Evolutionary conservation across 2,113 vertebrate genomes (phyloP), one percentile per base, ranked within the genome.

Genomic region (Onychostruthus taczanowskii): DNA sequence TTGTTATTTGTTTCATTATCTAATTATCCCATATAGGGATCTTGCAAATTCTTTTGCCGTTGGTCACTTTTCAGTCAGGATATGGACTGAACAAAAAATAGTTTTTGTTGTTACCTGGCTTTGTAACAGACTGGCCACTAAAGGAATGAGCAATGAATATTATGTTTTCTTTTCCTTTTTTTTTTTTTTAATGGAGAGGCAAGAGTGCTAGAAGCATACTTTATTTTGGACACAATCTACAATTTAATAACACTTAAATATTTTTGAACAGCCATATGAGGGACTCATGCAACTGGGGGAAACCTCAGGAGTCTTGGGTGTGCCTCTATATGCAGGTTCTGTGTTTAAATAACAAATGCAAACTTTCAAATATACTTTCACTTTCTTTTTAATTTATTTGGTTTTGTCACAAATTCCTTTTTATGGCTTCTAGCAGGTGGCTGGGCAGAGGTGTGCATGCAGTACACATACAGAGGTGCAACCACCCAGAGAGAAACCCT

Each of bases 21-120:
- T 84, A 46, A 59, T 77, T 87, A 89, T 55, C 61, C 47, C 17
- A 4, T 47, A 15, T 35, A 44, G 68, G 89, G 73, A 56, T 81
- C 64, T 89, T 86, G 35, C 19, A 89, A 50, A 77, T 94, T 92
- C 86, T 92, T 94, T 84, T 84, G 68, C 86, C 67, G 23, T 81
- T 93, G 68, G 47, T 88, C 86, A 63, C 72, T 70, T 4, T 52
- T 93, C 13, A 4, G 24, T 43, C 68, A 81, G 74, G 72, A 67
- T 84, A 67, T 3, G 31, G 64, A 70, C 64, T 47, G n/a, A n/a
- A n/a, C n/a, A n/a, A n/a, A n/a, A 37, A 88, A 44, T 11, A 62
- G 68, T 67, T 69, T 83, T 78, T 94, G 47, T 33, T 74, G 37
- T 55, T 84, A 81, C 43, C 74, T 87, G 62, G 21, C 61, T 93